phyloP scores from a whole-genome alignment of 2,888 invertebrate species.

The Acanthopleura granulata region DNA sequence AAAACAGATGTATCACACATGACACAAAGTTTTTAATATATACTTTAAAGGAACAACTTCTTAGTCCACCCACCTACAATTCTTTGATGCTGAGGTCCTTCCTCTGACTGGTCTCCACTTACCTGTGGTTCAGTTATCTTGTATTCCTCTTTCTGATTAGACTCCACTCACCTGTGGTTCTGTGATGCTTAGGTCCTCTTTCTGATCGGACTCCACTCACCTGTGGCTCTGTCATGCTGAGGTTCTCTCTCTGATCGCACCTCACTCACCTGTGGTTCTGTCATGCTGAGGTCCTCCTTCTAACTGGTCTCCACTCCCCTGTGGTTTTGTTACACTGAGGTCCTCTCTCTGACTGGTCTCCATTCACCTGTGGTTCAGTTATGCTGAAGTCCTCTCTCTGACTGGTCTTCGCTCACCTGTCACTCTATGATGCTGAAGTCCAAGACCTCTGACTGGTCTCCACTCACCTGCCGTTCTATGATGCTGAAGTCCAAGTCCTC shows the following conservation, averaged over 20 bases:
- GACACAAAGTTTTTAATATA: too few species aligned
- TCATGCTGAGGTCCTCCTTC: conserved; percentile 62
- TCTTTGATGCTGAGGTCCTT: too few species aligned
- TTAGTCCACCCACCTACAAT: too few species aligned
- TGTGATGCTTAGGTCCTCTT: conserved; percentile 50
- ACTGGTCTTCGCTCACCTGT: conserved; percentile 51
- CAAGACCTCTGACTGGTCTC: conserved; percentile 30
- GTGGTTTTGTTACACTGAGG: not conserved
- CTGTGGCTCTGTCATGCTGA: not conserved
- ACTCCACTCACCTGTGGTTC: not conserved
- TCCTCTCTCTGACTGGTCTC: too few species aligned
- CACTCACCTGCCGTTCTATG: not conserved
- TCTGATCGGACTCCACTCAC: conserved; percentile 53
- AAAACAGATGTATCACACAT: too few species aligned
- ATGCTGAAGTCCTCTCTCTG: conserved; percentile 61
- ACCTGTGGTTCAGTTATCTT: too few species aligned
- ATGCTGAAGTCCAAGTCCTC: conserved; percentile 51
- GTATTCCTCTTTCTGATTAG: too few species aligned
- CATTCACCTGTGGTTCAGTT: too few species aligned
- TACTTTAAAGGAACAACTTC: too few species aligned
- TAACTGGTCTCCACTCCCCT: conserved; percentile 53
- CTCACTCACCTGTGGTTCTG: too few species aligned
- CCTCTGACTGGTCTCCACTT: too few species aligned
- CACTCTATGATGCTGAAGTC: conserved; percentile 15
- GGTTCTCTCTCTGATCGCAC: too few species aligned